Evolutionary conservation across 2,797 vertebrate genomes (phyloP).

Genomic region (Ptychobarbus kaznakovi): DNA sequence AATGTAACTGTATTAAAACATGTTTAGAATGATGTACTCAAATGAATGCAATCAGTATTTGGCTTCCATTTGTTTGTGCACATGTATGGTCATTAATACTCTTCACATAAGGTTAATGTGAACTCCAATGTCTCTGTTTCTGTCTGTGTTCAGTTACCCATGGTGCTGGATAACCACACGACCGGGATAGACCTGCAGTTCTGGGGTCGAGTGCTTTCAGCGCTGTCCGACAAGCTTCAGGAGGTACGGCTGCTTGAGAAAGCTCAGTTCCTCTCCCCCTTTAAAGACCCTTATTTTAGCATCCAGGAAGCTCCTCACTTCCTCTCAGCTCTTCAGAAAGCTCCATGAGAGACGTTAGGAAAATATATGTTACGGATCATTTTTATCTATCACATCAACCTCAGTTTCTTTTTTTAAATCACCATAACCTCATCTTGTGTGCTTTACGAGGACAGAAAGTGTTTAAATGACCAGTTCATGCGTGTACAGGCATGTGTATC

Average conservation of each 20-base stretch:
- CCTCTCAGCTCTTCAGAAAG: constrained; percentile 54
- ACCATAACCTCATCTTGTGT: background rate
- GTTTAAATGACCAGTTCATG: background rate
- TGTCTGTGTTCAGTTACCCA: constrained; percentile 83
- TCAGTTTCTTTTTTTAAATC: background rate
- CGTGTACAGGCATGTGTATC: constrained; percentile 18
- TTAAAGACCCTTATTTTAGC: constrained; percentile 69
- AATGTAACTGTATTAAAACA: too few species aligned
- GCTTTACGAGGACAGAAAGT: background rate
- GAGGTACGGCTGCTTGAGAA: constrained; percentile 74
- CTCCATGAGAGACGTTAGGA: constrained; percentile 12
- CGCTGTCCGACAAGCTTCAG: constrained; percentile 81
- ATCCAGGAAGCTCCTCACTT: constrained; percentile 72
- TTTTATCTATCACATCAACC: constrained; percentile 18
- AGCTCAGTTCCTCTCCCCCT: constrained; percentile 34
- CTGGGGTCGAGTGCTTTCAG: constrained; percentile 85
- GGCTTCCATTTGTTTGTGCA: background rate
- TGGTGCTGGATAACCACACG: constrained; percentile 81
- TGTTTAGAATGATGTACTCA: background rate
- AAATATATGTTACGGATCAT: constrained; percentile 23
- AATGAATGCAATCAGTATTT: background rate
- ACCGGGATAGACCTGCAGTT: constrained; percentile 83
- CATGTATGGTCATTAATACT: background rate
- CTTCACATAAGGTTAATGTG: background rate
- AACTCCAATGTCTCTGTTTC: background rate